phyloP scores from a whole-genome alignment of 2,113 vertebrate genomes.

The Catharus fuscescens region DNA sequence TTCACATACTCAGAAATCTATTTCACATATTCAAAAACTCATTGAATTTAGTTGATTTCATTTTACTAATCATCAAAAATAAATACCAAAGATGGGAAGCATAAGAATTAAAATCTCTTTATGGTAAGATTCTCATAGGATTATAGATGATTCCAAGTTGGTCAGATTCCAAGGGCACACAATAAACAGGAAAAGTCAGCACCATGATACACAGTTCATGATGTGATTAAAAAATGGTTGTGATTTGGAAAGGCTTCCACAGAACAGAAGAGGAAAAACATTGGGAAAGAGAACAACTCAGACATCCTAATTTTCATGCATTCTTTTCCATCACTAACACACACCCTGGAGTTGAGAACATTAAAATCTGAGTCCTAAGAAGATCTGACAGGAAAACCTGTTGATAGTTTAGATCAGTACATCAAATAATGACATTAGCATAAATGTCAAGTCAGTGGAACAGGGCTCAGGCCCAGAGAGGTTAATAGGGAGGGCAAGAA shows the following conservation, averaged over 20 bases:
- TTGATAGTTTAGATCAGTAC: neutral
- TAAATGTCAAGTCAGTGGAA: neutral
- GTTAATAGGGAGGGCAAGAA: neutral
- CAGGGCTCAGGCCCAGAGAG: neutral
- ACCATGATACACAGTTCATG: fast-evolving
- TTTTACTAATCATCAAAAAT: neutral
- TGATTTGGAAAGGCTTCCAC: neutral
- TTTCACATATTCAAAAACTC: neutral
- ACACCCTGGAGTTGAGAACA: neutral
- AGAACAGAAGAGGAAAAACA: neutral
- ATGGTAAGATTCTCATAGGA: neutral
- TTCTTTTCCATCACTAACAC: neutral
- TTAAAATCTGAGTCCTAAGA: neutral
- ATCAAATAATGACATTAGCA: neutral
- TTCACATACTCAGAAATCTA: neutral
- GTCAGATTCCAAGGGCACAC: neutral
- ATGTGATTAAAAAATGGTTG: neutral
- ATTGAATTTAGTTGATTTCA: neutral
- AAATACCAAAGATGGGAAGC: neutral
- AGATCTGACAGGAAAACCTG: neutral
- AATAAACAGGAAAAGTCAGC: neutral
- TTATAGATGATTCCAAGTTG: neutral
- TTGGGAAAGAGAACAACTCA: fast-evolving
- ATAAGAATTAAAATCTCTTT: neutral
- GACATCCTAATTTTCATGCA: neutral